Evolutionary conservation across 1,140 invertebrate species (phyloP).

Genomic region (Drosophila bocqueti): DNA sequence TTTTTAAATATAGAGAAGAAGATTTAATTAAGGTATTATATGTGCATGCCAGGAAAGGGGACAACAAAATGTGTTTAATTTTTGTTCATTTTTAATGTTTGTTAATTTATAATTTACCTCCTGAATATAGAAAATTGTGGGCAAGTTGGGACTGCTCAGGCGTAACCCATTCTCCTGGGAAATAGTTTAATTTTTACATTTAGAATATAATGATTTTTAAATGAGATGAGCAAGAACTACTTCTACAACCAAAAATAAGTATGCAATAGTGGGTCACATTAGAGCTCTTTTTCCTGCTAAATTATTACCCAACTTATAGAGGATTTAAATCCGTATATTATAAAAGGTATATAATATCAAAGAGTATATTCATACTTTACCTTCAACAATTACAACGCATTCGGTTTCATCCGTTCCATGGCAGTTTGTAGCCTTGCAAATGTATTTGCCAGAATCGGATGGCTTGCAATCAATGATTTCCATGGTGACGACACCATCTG

Average conservation of each 20-base stretch:
- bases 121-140: conserved; percentile 94
- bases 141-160: conserved; percentile 92
- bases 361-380: conserved; percentile 85
- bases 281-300: neutral
- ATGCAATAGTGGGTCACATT: neutral
- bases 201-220: conserved; percentile 29
- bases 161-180: conserved; percentile 89
- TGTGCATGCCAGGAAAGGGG: conserved; percentile 37
- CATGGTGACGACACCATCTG: conserved; percentile 97
- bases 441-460: conserved; percentile 98
- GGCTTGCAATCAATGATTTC: conserved; percentile 98
- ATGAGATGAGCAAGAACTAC: neutral
- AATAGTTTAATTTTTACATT: conserved; percentile 69
- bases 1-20: no score
- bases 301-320: neutral
- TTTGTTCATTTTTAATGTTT: conserved; percentile 19
- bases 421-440: conserved; percentile 95
- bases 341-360: no score
- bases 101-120: conserved; percentile 86
- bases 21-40: conserved; percentile 8
- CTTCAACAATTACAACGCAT: conserved; percentile 98
- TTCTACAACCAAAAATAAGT: neutral
- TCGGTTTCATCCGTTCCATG: conserved; percentile 97
- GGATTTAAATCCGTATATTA: neutral
- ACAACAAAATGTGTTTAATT: conserved; percentile 25